Evolutionary conservation across 2,888 invertebrate genomes (phyloP).

Genomic region (Amphipyra berbera): DNA sequence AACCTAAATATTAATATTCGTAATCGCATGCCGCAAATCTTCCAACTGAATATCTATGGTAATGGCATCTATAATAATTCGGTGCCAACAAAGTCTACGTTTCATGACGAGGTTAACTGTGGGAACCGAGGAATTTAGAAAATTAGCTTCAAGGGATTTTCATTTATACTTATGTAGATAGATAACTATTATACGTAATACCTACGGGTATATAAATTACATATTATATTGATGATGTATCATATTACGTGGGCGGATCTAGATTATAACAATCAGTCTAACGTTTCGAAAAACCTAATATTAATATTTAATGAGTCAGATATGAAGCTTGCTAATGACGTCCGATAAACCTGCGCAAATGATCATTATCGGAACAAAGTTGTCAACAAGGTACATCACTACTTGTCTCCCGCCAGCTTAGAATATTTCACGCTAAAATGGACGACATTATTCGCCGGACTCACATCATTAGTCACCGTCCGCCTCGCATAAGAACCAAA

Average conservation of each 20-base stretch:
- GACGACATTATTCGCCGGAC: slow-evolving; percentile 54
- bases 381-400: slow-evolving; percentile 53
- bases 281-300: slow-evolving; percentile 37
- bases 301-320: slow-evolving; percentile 48
- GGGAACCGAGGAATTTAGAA: slow-evolving; percentile 27
- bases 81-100: slow-evolving; percentile 34
- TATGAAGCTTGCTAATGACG: slow-evolving; percentile 44
- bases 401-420: slow-evolving; percentile 40
- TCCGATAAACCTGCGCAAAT: slow-evolving; percentile 24
- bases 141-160: slow-evolving; percentile 30
- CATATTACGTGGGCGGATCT: slow-evolving; percentile 50
- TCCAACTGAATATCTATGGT: slow-evolving; percentile 49
- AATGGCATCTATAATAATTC: slow-evolving; percentile 48
- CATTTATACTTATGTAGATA: slow-evolving; percentile 16
- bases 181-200: slow-evolving; percentile 8
- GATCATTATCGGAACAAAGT: slow-evolving; percentile 49
- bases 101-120: slow-evolving; percentile 34
- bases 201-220: slow-evolving; percentile 19
- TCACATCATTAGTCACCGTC: slow-evolving; percentile 59
- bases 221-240: slow-evolving; percentile 21
- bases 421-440: slow-evolving; percentile 44
- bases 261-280: slow-evolving; percentile 32
- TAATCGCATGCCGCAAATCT: slow-evolving; percentile 43
- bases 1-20: slow-evolving; percentile 57
- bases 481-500: slow-evolving; percentile 58